A percentile compares a stretch with the other conserved stretches of the same genome.
Evolutionary conservation across 1,140 invertebrate species (phyloP).

Genomic region (Bombus consobrinus): DNA sequence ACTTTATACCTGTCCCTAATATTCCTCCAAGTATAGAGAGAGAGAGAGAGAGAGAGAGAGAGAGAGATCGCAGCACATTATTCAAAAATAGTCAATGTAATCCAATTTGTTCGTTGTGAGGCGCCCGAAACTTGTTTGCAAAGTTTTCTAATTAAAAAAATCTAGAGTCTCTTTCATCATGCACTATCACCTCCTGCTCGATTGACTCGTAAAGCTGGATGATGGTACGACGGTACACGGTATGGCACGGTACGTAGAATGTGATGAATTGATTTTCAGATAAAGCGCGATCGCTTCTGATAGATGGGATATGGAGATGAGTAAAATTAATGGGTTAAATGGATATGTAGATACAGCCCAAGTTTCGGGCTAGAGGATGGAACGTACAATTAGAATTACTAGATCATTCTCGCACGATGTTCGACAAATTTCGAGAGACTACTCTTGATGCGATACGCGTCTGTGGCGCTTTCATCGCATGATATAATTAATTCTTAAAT

Average conservation of each 20-base stretch:
- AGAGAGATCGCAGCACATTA: no score
- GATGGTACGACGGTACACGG: no score
- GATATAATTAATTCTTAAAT: not conserved
- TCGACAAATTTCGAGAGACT: not conserved
- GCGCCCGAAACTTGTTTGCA: no score
- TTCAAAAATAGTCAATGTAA: no score
- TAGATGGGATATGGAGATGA: not conserved
- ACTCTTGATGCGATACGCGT: not conserved
- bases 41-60: no score
- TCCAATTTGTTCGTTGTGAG: no score
- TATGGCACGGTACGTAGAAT: not conserved
- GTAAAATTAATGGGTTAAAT: not conserved
- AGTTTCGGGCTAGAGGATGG: not conserved
- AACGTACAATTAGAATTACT: not conserved
- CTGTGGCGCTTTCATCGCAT: not conserved
- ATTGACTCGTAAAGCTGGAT: not conserved
- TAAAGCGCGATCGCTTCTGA: not conserved
- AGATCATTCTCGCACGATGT: not conserved
- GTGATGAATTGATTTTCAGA: not conserved
- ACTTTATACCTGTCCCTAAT: no score
- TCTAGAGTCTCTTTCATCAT: no score
- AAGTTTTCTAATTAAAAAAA: no score
- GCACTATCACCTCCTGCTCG: not conserved
- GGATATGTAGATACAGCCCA: not conserved
- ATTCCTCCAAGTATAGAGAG: no score